phyloP scores from a whole-genome alignment of 2,888 invertebrate genomes.

The Eurytoma californica region DNA sequence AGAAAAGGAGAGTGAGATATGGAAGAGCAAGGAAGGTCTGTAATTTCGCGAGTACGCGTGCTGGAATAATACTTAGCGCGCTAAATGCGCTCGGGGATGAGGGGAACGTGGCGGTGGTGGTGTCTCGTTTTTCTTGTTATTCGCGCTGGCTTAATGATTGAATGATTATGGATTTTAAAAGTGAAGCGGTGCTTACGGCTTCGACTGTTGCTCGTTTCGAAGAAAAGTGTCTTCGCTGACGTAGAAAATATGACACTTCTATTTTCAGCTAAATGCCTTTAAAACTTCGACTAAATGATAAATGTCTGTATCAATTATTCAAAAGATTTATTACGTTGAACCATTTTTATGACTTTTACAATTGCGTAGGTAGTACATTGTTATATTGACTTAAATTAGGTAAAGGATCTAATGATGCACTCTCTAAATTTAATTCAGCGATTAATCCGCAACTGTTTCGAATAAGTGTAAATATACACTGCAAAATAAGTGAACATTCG shows the following conservation, averaged over 20 bases:
- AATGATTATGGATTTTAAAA: slow-evolving; percentile 51
- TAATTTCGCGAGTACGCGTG: slow-evolving; percentile 40
- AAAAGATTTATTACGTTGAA: too few species aligned
- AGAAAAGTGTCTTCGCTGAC: not conserved
- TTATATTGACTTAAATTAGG: too few species aligned
- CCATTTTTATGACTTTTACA: too few species aligned
- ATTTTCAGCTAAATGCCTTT: not conserved
- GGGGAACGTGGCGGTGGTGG: slow-evolving; percentile 5
- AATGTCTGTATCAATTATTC: too few species aligned
- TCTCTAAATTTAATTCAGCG: too few species aligned
- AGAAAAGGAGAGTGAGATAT: slow-evolving; percentile 1
- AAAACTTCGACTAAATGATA: too few species aligned
- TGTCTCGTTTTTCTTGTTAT: slow-evolving; percentile 4
- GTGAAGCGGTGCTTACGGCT: slow-evolving; percentile 7
- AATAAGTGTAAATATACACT: too few species aligned
- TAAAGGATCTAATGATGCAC: too few species aligned
- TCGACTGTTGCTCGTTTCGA: slow-evolving; percentile 8
- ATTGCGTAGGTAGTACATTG: too few species aligned
- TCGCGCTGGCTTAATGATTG: slow-evolving; percentile 33
- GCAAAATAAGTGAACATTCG: too few species aligned
- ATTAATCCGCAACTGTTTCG: too few species aligned
- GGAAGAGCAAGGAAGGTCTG: slow-evolving; percentile 14
- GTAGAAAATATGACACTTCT: not conserved
- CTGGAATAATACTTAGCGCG: slow-evolving; percentile 35
- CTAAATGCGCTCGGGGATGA: slow-evolving; percentile 24